Evolutionary conservation across 2,888 invertebrate genomes (phyloP), one percentile per base, ranked within the genome.

Genomic region (Leptothorax acervorum): DNA sequence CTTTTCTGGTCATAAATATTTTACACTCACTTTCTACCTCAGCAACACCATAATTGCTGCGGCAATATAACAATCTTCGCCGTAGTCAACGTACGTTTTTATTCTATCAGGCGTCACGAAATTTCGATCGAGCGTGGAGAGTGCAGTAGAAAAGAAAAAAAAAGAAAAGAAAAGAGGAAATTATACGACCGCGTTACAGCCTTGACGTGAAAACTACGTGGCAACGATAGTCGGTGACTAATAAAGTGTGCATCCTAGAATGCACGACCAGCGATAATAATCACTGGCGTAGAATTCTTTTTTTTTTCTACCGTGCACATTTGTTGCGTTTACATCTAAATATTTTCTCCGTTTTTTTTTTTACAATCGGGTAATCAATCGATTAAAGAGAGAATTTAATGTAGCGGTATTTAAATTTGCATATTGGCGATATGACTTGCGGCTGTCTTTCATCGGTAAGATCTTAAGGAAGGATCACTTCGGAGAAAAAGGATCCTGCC

Each of bases 151-250:
- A 45, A 48, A 55, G n/a, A n/a, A 57, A 45, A 42, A 35, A 5
- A 35, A 35, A 35, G 62, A 63, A 63, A 63, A 35, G n/a, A 53
- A 45, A 28, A 39, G 42, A 31, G 31, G n/a, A 12, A 75, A 75
- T 55, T 76, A 70, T 66, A 65, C 12, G 74, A 75, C 39, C 82
- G 82, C 39, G 65, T 45, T 35, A 70, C 66, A 66, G 65, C 74
- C 78, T 84, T 81, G 70, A 71, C 86, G 87, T 82, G 85, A 84
- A 87, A 83, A 84, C 48, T 39, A 70, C 81, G 53, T 57, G 66
- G 57, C 42, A 79, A 74, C 68, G 57, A 84, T 51, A 68, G 82
- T 85, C 48, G 45, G 68, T 85, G 86, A 86, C 85, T 83, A 86
- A 86, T 87, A 85, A 83, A 65, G 71, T 83, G 63, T 53, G 60